Evolutionary conservation across 1,140 invertebrate species (phyloP), one percentile per base, ranked within the genome.

Genomic region (Stegodyphus dumicola): DNA sequence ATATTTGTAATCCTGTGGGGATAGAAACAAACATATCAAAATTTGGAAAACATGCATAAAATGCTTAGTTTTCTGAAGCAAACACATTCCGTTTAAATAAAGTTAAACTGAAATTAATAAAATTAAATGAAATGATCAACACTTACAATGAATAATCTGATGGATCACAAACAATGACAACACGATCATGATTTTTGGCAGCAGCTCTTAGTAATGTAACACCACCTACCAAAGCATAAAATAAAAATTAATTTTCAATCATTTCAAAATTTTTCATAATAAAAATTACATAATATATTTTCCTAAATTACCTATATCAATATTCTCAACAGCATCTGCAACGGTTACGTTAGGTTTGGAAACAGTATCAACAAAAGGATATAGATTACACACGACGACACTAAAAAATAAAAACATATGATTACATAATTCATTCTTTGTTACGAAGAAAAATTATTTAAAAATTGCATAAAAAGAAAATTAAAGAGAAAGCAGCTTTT

Each of bases 161-260:
- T 0, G 97, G 96, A 91, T 99, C 98, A 92, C 96, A 98, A 69
- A 99, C 90, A 70, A 99, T 95, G 0, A 97, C 97, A 0, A 99
- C 98, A 89, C 98, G 93, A n/a, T 94, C 93, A 90, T 99, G 97
- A 92, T 99, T 99, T 92, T 99, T 99, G 15, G 98, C 98, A 17
- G 97, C 98, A 9, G 98, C 98, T 89, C 98, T 91, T 0, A 99
- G 91, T 7, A 99, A 90, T 1, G 98, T 98, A 0, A 99, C 98
- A 66, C 98, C 98, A 81, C 97, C 97, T 93, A 86, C 15, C 89
- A 87, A 13, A 80, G 10, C 7, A 18, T n/a, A 66, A 10, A 69
- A 17, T 17, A 67, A 33, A 33, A 67, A 67, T 67, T 67, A 17
- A 67, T 15, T 15, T 17, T 67, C 65, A 67, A 67, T 67, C 9